Base-by-base conservation (phyloP, 2,888 invertebrate species). In the Dysmachus trigonus region DNA sequence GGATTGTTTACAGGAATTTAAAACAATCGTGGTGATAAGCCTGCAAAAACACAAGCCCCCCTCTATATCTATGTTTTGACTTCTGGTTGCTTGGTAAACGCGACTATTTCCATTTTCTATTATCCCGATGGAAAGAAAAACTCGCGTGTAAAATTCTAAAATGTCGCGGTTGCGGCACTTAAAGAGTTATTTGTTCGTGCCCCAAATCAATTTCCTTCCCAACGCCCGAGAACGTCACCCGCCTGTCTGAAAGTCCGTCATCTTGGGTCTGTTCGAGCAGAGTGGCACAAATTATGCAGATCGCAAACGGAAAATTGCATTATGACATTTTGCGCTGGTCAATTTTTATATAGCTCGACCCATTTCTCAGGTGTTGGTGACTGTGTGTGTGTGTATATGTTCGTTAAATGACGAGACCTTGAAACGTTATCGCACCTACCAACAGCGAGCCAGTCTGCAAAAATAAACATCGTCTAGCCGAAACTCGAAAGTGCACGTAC, bases 401-500 rank as follows among this genome's bases (percentile, higher is more conserved):
- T 22, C 33, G 53, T 53, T 72, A 72, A 72, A 18, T n/a, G 72
- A 15, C 38, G 18, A 83, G 83, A 83, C 83, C 83, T 83, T 83
- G 83, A 83, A 83, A 30, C 83, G 72, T 72, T 83, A 83, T 83
- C 83, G 83, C 83, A 83, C 83, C 72, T 83, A 83, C 83, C 83
- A 83, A 83, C 83, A 83, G 62, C 62, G 62, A 18, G 62, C 62
- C 62, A 62, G 83, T 83, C 83, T 83, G 83, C 72, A 71, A 83
- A 83, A 83, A 83, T 72, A 72, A 83, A 72, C 41, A 35, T 15
- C 72, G 83, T 83, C 83, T 83, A 62, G 83, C 72, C 71, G 27
- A 83, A 83, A 38, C 71, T 38, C 41, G 41, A 72, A 83, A 83
- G 72, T 83, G 38, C 83, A 72, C 83, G 81, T 81, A 81, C 33